Evolutionary conservation across 2,113 vertebrate species (phyloP), one percentile per base, ranked within the genome.

Genomic region (Sigmodon hispidus): DNA sequence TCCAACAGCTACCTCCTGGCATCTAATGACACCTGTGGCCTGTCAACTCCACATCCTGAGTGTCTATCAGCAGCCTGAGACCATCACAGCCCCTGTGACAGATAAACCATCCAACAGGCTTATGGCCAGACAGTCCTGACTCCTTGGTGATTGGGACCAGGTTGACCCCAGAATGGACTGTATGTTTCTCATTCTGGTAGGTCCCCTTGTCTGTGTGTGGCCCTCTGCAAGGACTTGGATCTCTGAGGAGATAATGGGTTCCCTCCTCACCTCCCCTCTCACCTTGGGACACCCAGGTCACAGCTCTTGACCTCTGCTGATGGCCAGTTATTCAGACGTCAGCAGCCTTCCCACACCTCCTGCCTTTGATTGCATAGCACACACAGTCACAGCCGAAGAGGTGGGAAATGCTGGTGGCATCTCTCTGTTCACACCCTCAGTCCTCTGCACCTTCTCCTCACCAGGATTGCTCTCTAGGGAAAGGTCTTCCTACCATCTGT

Each of bases 31-130:
- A 97, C 98, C 98, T 98, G 98, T 0, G 36, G 57, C 67, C 96
- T 95, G 77, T 98, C 98, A 77, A 86, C 31, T 5, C 84, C 97
- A 97, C 94, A 0, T 97, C 97, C 50, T 70, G 0, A 57, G 96
- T 94, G 95, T 97, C 97, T 96, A 67, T 98, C 97, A 95, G 92
- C 98, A 95, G 97, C 96, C 93, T 0, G 40, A 0, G 94, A 95
- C 97, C 96, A 94, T 98, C 22, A 16, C 94, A 24, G 79, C 1
- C 13, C 89, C 96, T 2, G 2, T 89, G 97, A 97, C 92, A 87
- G 97, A 97, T 95, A 89, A 76, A 12, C 45, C 0, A 94, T 96
- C 93, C 26, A 76, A 10, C 88, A 40, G 94, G 96, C 84, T 79
- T 96, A 29, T 57, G 92, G 92, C 93, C 19, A 40, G 88, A 90